Conservation (phyloP, 2,888 invertebrate species). For the Diarsia rubi region DNA sequence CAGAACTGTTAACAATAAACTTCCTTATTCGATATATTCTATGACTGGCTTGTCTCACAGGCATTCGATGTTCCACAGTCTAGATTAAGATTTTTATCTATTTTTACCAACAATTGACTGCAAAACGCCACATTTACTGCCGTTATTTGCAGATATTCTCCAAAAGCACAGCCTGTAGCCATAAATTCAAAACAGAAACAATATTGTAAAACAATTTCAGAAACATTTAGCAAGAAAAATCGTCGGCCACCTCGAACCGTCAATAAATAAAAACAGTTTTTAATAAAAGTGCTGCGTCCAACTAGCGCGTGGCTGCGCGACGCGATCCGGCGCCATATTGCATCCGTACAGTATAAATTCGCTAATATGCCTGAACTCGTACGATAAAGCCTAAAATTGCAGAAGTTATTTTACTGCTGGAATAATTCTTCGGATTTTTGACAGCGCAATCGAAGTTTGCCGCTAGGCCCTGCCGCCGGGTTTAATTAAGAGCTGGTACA, state of each 20-base stretch:
- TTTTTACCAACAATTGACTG: not conserved
- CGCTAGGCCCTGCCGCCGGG: conserved; percentile 84
- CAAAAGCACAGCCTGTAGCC: conserved; percentile 33
- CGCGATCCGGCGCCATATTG: conserved; percentile 85
- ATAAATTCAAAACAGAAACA: conserved; percentile 61
- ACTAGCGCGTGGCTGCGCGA: conserved; percentile 72
- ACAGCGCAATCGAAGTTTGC: conserved; percentile 91
- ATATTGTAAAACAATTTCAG: conserved; percentile 63
- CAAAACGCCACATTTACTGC: not conserved
- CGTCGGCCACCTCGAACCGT: conserved; percentile 78
- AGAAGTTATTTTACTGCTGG: conserved; percentile 88
- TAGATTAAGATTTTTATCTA: not conserved
- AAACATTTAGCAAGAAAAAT: conserved; percentile 76
- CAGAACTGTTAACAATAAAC: not conserved
- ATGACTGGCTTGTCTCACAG: not conserved
- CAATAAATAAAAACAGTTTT: conserved; percentile 89
- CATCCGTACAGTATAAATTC: conserved; percentile 87
- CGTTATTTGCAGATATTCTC: conserved; percentile 49
- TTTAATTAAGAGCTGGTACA: conserved; percentile 87
- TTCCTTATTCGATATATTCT: not conserved
- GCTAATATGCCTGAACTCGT: conserved; percentile 89
- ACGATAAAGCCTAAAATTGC: conserved; percentile 90
- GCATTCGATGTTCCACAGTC: not conserved
- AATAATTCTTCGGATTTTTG: conserved; percentile 91
- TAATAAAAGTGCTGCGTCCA: conserved; percentile 86